Conservation (phyloP, 2,113 vertebrate genomes). For the Cyanoderma ruficeps region DNA sequence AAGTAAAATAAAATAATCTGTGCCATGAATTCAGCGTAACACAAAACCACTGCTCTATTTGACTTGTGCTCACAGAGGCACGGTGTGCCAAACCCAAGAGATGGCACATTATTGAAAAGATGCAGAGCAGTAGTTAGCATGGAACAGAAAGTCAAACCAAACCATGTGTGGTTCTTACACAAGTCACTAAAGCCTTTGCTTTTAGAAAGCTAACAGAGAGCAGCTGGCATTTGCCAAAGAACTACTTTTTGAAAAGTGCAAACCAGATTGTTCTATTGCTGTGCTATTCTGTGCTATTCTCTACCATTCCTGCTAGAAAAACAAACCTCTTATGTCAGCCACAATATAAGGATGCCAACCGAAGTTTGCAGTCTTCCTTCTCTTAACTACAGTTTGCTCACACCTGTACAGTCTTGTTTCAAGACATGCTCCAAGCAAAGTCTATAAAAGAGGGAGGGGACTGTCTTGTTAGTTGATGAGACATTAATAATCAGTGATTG, state of each 20-base stretch:
- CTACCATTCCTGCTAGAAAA: neutral
- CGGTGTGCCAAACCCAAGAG: slow-evolving; percentile 11
- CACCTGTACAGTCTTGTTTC: slow-evolving; percentile 76
- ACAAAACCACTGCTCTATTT: neutral
- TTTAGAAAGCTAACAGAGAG: slow-evolving; percentile 39
- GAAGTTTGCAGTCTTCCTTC: slow-evolving; percentile 34
- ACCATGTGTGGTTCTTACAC: neutral
- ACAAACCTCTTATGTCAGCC: slow-evolving; percentile 49
- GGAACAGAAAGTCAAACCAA: slow-evolving; percentile 25
- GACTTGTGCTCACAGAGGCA: neutral
- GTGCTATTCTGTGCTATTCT: neutral
- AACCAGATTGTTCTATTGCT: slow-evolving; percentile 30
- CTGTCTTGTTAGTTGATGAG: slow-evolving; percentile 62
- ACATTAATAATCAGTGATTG: slow-evolving; percentile 55
- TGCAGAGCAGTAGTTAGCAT: neutral
- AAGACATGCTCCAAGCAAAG: slow-evolving; percentile 61
- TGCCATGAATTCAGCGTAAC: neutral
- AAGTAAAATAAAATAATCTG: neutral
- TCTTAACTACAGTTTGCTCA: slow-evolving; percentile 57
- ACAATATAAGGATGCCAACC: slow-evolving; percentile 8
- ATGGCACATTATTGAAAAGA: slow-evolving; percentile 16
- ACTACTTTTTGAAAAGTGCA: slow-evolving; percentile 33
- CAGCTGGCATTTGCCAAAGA: slow-evolving; percentile 46
- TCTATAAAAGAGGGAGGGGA: slow-evolving; percentile 67
- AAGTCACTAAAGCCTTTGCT: slow-evolving; percentile 15